A percentile compares a stretch with the other conserved stretches of the same genome.
These are phyloP conservation scores for Tribolium madens DNA, from an alignment of 1,140 invertebrate species.

Conservation along the genomic window DNA sequence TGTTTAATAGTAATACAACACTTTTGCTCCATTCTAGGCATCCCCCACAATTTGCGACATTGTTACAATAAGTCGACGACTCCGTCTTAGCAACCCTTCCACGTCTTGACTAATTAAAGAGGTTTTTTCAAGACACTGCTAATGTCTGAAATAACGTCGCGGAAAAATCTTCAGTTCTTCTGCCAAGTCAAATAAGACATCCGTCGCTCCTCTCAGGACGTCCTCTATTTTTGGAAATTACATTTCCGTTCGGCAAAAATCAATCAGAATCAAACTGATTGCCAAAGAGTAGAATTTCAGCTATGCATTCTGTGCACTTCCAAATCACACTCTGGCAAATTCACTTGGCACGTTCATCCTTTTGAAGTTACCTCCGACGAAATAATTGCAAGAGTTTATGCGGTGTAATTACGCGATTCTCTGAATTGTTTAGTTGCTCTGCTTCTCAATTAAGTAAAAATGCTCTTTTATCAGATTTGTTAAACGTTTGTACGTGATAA, in stretches of 20 bases:
- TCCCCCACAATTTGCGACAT: not conserved
- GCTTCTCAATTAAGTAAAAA: not conserved
- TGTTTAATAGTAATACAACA: slow-evolving; percentile 33
- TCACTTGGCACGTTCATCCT: slow-evolving; percentile 10
- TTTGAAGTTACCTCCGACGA: slow-evolving; percentile 9
- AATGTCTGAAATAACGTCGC: not conserved
- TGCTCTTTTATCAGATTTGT: not conserved
- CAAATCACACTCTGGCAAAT: not conserved
- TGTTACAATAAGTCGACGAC: not conserved
- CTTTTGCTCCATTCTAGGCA: slow-evolving; percentile 9
- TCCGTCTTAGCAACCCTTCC: not conserved
- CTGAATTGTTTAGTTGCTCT: slow-evolving; percentile 11
- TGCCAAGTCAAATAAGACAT: too few species aligned
- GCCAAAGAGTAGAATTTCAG: not conserved
- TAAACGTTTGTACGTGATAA: slow-evolving; percentile 11
- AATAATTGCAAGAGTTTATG: slow-evolving; percentile 23
- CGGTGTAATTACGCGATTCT: slow-evolving; percentile 16
- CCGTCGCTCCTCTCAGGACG: too few species aligned
- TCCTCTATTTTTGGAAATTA: too few species aligned
- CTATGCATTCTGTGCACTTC: slow-evolving; percentile 20
- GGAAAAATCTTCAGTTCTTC: not conserved
- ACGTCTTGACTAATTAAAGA: not conserved
- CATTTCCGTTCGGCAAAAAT: not conserved
- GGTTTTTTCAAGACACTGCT: not conserved
- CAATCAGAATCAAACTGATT: not conserved